Evolutionary conservation across 2,888 invertebrate genomes (phyloP), one percentile per base, ranked within the genome.

Genomic region (Drosophila putrida): DNA sequence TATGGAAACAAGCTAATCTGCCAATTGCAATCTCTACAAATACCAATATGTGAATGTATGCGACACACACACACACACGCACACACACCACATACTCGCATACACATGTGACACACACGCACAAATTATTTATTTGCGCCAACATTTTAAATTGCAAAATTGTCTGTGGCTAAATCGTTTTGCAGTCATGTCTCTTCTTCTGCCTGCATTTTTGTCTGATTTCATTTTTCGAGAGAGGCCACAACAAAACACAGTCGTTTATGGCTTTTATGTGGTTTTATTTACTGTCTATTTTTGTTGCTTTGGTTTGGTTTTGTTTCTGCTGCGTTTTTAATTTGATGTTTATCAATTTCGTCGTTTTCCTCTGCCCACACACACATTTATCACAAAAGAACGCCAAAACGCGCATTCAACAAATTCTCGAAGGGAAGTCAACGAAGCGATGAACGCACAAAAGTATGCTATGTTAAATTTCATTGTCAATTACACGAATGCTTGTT

Each of bases 101-200:
- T 15, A 20, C 28, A 27, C 13, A n/a, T n/a, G n/a, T 47, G 27
- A 28, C 10, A 38, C 25, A 61, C 11, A 61, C 25, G 49, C 60
- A 70, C 75, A 78, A 85, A 83, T 84, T 88, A 85, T 84, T 78
- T 85, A 82, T 84, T 74, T 80, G 67, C 67, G 67, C 71, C 64
- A 78, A 80, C 78, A 80, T 79, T 84, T 84, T 74, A 85, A 84
- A 84, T 88, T 80, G 86, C 83, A 88, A 88, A 84, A 88, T 88
- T 80, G 86, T 84, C 86, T 84, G 86, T 74, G 83, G 88, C 83
- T 74, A 88, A 84, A 84, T 82, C 83, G 88, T 75, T 82, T 85
- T 82, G 62, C 65, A 65, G 47, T 31, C 73, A 46, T 39, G 31
- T 46, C 47, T 36, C 60, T 39, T 51, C 8, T 39, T 43, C 53